Evolutionary conservation across 2,113 vertebrate species (phyloP).

Genomic region (Ceyx melanurus): DNA sequence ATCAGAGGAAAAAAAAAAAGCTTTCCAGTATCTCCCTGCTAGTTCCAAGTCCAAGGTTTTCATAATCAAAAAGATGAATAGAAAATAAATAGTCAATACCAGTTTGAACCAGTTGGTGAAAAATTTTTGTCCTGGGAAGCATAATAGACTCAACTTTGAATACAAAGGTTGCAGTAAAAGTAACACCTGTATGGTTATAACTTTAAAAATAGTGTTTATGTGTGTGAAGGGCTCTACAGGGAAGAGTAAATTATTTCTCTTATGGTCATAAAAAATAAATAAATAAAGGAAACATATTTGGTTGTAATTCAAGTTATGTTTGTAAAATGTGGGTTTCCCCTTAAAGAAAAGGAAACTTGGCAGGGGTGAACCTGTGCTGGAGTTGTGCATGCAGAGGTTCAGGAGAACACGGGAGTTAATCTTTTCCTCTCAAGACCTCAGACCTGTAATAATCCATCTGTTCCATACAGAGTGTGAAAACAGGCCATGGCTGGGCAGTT

Average conservation of each 20-base stretch:
- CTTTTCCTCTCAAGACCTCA: background rate
- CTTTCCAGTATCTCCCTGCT: background rate
- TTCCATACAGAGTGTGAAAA: background rate
- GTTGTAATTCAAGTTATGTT: background rate
- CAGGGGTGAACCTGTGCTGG: background rate
- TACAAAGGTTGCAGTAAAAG: background rate
- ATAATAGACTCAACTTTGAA: background rate
- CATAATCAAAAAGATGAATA: background rate
- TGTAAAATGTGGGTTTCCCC: background rate
- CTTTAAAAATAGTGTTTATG: background rate
- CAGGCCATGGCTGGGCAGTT: background rate
- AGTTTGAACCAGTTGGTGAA: background rate
- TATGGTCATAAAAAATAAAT: background rate
- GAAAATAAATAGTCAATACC: background rate
- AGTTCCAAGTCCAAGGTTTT: background rate
- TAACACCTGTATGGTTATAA: background rate
- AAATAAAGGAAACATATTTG: background rate
- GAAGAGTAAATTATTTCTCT: background rate
- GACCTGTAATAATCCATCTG: background rate
- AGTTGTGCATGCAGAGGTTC: background rate
- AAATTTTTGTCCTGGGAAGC: background rate
- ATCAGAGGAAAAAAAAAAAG: background rate
- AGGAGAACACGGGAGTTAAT: background rate
- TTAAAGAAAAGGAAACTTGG: background rate
- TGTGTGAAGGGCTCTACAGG: background rate